These are phyloP conservation scores for Arctocebus calabarensis DNA, from an alignment of 2,797 vertebrate genomes.

Conservation along the genomic window DNA sequence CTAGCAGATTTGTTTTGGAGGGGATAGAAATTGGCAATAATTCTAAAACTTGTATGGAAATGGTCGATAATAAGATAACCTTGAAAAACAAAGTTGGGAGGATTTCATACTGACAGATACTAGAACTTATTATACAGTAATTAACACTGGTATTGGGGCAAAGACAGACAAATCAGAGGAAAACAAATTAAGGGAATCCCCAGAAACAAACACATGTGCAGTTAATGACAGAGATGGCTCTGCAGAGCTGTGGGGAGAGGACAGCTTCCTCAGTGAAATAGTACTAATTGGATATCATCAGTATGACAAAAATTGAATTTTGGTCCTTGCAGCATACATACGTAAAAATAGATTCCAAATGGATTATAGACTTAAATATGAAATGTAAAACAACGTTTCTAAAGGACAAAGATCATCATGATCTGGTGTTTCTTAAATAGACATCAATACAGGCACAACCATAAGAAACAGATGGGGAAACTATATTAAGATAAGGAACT, in stretches of 20 bases:
- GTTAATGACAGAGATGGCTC: neutral
- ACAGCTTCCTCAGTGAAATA: neutral
- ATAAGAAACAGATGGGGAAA: neutral
- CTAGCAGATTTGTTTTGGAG: neutral
- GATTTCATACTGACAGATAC: neutral
- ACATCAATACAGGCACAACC: neutral
- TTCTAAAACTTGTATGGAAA: neutral
- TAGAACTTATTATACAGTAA: neutral
- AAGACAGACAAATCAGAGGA: neutral
- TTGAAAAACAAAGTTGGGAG: neutral
- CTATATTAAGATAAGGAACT: constrained; percentile 9
- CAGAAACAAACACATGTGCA: neutral
- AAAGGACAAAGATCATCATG: neutral
- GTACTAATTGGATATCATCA: neutral
- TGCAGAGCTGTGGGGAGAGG: neutral
- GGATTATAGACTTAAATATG: neutral
- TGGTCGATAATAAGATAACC: neutral
- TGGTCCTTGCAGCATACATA: neutral
- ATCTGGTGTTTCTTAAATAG: constrained; percentile 3
- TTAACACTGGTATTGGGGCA: neutral
- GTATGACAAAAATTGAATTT: neutral
- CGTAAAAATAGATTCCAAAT: neutral
- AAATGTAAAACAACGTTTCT: neutral
- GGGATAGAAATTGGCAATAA: neutral
- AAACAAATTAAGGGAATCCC: neutral